Conservation (phyloP, 1,140 invertebrate species). For the Linepithema humile region DNA sequence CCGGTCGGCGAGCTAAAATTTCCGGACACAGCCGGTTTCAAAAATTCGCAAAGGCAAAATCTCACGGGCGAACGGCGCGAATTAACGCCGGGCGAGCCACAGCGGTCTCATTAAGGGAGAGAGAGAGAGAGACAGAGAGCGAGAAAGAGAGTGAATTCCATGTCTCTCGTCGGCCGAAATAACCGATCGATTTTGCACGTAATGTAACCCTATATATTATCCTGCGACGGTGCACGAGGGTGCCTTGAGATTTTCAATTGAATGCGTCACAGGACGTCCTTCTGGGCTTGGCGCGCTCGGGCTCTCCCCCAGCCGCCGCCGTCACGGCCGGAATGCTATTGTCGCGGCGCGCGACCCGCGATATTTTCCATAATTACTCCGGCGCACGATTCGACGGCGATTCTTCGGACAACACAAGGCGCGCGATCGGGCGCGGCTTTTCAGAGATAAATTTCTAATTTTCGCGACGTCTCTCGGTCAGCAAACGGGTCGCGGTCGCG, state of each 20-base stretch:
- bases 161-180: conserved; percentile 61
- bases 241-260: conserved; percentile 83
- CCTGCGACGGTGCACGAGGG: conserved; percentile 74
- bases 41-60: conserved; percentile 35
- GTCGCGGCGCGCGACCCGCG: conserved; percentile 30
- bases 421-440: not conserved
- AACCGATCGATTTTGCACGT: conserved; percentile 71
- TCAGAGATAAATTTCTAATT: conserved; percentile 75
- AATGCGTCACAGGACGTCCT: conserved; percentile 82
- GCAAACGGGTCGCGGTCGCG: not conserved
- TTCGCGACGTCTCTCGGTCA: not conserved
- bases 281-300: conserved; percentile 76
- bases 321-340: conserved; percentile 55
- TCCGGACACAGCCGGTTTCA: not conserved
- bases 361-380: conserved; percentile 71
- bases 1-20: not conserved
- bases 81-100: conserved; percentile 30
- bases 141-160: conserved; percentile 42
- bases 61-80: conserved; percentile 21
- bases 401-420: not conserved
- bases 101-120: conserved; percentile 40
- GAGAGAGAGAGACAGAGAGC: conserved; percentile 2
- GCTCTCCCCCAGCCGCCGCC: conserved; percentile 72
- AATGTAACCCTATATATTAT: conserved; percentile 75
- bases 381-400: too few species aligned